phyloP scores from a whole-genome alignment of 2,888 invertebrate species.

The Pocota personata region DNA sequence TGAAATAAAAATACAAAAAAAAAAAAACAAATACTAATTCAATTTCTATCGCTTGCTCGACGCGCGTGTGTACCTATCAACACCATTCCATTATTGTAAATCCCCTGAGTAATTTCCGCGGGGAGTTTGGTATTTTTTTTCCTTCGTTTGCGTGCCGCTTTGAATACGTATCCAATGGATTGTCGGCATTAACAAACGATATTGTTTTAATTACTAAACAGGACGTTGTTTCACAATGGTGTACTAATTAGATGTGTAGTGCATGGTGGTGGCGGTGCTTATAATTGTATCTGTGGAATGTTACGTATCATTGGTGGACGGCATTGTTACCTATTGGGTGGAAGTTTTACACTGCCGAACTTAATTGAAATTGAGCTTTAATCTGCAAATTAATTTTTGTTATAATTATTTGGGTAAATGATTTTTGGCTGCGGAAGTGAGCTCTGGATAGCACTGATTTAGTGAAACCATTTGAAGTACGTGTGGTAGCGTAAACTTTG shows the following conservation, averaged over 20 bases:
- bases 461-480: not conserved
- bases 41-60: conserved; percentile 13
- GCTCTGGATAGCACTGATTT: not conserved
- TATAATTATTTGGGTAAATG: conserved; percentile 41
- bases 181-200: conserved; percentile 60
- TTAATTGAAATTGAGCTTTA: conserved; percentile 58
- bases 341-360: conserved; percentile 17
- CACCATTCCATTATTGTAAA: conserved; percentile 34
- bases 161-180: conserved; percentile 14
- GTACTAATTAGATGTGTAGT: conserved; percentile 52
- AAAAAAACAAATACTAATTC: conserved; percentile 27
- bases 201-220: conserved; percentile 70
- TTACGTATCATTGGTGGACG: conserved; percentile 6
- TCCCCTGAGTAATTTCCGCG: conserved; percentile 26
- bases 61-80: conserved; percentile 13
- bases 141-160: not conserved
- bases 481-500: not conserved
- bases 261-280: not conserved
- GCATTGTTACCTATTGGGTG: not conserved
- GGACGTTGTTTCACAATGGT: conserved; percentile 59
- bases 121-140: not conserved
- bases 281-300: conserved; percentile 27
- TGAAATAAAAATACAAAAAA: conserved; percentile 18
- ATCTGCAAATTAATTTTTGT: conserved; percentile 61
- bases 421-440: not conserved